Percentiles rank a stretch among this genome's conserved stretches.
Evolutionary conservation across 2,888 invertebrate genomes (phyloP).

Genomic region (Chrysolina americana): DNA sequence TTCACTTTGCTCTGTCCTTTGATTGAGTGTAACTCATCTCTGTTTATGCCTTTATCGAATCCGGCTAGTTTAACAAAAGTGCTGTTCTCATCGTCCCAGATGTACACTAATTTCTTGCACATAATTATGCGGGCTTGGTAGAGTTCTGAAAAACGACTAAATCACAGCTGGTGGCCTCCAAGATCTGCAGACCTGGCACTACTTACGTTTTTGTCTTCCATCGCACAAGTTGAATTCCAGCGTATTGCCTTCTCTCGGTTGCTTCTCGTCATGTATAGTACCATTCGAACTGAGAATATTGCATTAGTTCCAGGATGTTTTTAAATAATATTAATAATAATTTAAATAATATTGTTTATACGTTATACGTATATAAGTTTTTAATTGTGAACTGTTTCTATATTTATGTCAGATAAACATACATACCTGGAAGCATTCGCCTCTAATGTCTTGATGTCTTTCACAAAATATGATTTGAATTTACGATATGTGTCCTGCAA

Average conservation of each 20-base stretch:
- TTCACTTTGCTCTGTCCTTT: conserved; percentile 74
- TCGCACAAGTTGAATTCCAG: conserved; percentile 53
- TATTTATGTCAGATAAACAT: too few species aligned
- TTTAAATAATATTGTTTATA: too few species aligned
- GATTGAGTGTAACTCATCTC: conserved; percentile 76
- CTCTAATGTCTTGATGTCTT: conserved; percentile 70
- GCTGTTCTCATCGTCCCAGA: conserved; percentile 83
- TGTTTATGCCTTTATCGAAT: conserved; percentile 78
- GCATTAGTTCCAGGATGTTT: conserved; percentile 13
- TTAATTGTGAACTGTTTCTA: too few species aligned
- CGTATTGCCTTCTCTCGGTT: conserved; percentile 26
- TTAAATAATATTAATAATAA: conserved; percentile 3
- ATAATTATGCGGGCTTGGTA: conserved; percentile 74
- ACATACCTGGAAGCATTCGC: conserved; percentile 73
- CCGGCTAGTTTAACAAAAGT: conserved; percentile 82
- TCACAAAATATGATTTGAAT: conserved; percentile 80
- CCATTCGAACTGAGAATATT: conserved; percentile 6
- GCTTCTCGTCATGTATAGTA: not conserved
- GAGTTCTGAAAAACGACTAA: conserved; percentile 65
- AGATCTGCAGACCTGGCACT: conserved; percentile 12
- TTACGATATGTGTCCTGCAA: conserved; percentile 83
- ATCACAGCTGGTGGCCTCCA: conserved; percentile 9
- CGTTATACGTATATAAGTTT: too few species aligned
- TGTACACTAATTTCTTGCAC: conserved; percentile 86
- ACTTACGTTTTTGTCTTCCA: conserved; percentile 59